Conservation (phyloP, 2,113 vertebrate species). For the Epinephelus lanceolatus region DNA sequence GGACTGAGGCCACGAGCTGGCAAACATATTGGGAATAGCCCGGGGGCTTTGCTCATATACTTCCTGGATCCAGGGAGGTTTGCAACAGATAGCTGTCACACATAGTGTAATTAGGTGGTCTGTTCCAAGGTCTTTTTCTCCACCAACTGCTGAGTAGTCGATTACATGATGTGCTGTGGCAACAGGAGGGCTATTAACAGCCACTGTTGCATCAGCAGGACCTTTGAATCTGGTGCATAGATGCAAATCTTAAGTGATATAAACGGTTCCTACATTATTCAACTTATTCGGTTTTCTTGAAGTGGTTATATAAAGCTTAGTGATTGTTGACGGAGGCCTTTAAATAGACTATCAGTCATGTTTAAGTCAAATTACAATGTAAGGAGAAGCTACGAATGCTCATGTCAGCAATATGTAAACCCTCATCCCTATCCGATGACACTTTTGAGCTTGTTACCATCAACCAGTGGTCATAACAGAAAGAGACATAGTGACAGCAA, state of each 20-base stretch:
- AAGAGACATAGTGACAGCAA: background rate
- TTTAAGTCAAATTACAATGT: conserved; percentile 29
- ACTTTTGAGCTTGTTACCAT: conserved; percentile 39
- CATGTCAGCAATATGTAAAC: conserved; percentile 51
- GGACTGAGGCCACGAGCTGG: conserved; percentile 49
- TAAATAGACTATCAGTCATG: background rate
- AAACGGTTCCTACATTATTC: background rate
- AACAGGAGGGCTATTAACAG: conserved; percentile 74
- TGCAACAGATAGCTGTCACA: conserved; percentile 71
- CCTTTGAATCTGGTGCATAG: conserved; percentile 33
- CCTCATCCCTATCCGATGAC: conserved; percentile 50
- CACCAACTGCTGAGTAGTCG: conserved; percentile 75
- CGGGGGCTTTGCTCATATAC: conserved; percentile 51
- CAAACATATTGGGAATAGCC: conserved; percentile 50
- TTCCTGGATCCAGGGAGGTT: conserved; percentile 54
- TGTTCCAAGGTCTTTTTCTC: conserved; percentile 64
- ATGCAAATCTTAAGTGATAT: conserved; percentile 18
- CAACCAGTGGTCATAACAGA: conserved; percentile 48
- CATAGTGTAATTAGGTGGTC: conserved; percentile 63
- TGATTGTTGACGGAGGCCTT: background rate
- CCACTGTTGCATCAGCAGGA: conserved; percentile 66
- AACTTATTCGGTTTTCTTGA: background rate
- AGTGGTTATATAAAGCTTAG: background rate
- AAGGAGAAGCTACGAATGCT: conserved; percentile 18
- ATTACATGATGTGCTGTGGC: conserved; percentile 72